Conservation (phyloP, 2,888 invertebrate species). For the Amphipyra tragopoginis region DNA sequence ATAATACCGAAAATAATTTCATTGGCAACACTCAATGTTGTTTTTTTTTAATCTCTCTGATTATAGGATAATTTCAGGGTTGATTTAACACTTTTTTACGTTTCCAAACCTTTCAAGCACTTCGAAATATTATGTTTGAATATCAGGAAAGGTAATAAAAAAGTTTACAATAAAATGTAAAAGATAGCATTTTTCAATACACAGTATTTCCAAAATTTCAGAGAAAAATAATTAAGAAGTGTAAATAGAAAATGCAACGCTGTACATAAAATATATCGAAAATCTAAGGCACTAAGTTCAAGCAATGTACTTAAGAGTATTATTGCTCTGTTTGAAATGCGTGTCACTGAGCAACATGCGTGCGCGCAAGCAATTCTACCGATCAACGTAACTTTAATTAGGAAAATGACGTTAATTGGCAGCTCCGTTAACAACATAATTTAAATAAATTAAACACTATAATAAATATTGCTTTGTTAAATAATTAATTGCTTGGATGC, state of each 20-base stretch:
- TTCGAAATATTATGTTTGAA: too few relatives aligned
- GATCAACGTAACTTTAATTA: conserved; percentile 17
- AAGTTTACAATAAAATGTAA: not conserved
- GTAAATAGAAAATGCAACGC: conserved; percentile 21
- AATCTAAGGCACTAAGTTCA: conserved; percentile 53
- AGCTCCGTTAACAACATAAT: conserved; percentile 14
- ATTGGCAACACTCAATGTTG: conserved; percentile 17
- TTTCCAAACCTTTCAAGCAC: too few relatives aligned
- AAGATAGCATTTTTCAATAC: not conserved
- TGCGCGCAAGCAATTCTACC: conserved; percentile 17
- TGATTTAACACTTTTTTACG: too few relatives aligned
- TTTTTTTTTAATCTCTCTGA: not conserved
- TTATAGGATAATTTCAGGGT: not conserved
- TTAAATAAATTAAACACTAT: conserved; percentile 40
- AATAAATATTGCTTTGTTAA: conserved; percentile 40
- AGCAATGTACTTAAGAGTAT: conserved; percentile 61
- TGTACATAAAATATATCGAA: conserved; percentile 46
- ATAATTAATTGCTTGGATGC: conserved; percentile 20
- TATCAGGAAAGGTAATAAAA: not conserved
- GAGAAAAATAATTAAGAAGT: conserved; percentile 1
- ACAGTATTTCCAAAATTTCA: conserved; percentile 13
- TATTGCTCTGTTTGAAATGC: conserved; percentile 35
- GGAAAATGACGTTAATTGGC: conserved; percentile 14
- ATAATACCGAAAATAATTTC: conserved; percentile 7
- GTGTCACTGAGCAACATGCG: conserved; percentile 9